These are phyloP conservation scores for Microctonus hyperodae DNA, from an alignment of 2,888 invertebrate genomes.

Conservation along the genomic window DNA sequence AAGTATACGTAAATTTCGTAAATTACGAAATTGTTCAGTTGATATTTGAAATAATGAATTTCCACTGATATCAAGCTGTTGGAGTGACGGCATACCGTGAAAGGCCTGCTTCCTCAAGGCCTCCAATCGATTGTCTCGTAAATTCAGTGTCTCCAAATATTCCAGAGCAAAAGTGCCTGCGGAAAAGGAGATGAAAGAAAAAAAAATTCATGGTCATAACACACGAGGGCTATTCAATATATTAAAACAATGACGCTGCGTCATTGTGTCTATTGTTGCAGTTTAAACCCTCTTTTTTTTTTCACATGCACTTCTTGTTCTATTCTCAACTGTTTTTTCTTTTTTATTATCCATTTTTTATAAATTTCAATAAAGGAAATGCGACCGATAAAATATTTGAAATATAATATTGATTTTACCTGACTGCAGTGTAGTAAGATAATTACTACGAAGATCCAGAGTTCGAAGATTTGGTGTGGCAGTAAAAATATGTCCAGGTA, in stretches of 20 bases:
- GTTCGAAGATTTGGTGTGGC: constrained; percentile 77
- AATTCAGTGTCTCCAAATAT: constrained; percentile 74
- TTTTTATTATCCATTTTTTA: background rate
- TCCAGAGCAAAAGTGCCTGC: constrained; percentile 75
- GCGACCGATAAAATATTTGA: background rate
- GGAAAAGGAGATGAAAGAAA: constrained; percentile 62
- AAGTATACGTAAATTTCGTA: constrained; percentile 76
- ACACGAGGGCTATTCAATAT: background rate
- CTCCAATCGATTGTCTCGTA: constrained; percentile 78
- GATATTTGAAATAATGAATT: constrained; percentile 80
- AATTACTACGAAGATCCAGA: constrained; percentile 83
- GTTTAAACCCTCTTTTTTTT: background rate
- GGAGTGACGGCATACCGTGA: constrained; percentile 75
- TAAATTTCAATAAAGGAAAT: background rate
- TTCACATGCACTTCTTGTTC: background rate
- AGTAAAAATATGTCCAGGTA: constrained; percentile 73
- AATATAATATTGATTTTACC: constrained; percentile 61
- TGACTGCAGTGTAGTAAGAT: constrained; percentile 79
- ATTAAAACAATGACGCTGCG: background rate
- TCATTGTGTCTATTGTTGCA: background rate
- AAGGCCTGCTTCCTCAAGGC: constrained; percentile 79
- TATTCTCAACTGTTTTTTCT: background rate
- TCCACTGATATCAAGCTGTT: constrained; percentile 79
- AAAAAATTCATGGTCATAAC: constrained; percentile 10
- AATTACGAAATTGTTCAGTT: constrained; percentile 80